These are phyloP conservation scores for Adoxophyes honmai DNA, from an alignment of 1,140 invertebrate species.

Conservation along the genomic window DNA sequence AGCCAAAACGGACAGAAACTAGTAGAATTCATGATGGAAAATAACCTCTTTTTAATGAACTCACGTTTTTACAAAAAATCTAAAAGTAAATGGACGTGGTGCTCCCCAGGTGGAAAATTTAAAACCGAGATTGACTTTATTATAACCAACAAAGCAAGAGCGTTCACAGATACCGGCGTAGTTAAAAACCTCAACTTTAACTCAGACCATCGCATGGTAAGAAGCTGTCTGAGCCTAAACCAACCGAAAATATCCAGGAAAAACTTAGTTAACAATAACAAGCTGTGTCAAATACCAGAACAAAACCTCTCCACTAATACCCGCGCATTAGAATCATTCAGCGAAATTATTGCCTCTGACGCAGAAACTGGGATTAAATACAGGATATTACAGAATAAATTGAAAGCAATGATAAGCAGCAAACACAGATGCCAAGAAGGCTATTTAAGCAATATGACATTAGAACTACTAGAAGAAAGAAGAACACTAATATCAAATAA, in stretches of 20 bases:
- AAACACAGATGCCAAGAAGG: constrained; percentile 14
- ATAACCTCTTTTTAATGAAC: constrained; percentile 20
- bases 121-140: constrained; percentile 26
- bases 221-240: constrained; percentile 18
- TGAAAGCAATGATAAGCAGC: not conserved
- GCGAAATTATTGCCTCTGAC: not conserved
- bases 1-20: constrained; percentile 25
- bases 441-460: constrained; percentile 19
- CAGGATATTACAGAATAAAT: not conserved
- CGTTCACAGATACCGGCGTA: constrained; percentile 20
- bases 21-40: constrained; percentile 22
- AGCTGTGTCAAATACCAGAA: not conserved
- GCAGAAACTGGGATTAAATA: constrained; percentile 14
- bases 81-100: constrained; percentile 22
- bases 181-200: constrained; percentile 27
- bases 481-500: constrained; percentile 23
- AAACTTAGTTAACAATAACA: not conserved
- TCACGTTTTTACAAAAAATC: constrained; percentile 17
- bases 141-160: constrained; percentile 20
- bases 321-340: not conserved
- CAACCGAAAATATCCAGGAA: constrained; percentile 24
- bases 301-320: not conserved
- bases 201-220: constrained; percentile 28
- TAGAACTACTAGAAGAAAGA: constrained; percentile 23
- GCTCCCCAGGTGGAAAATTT: constrained; percentile 11